Conservation (phyloP, 2,888 invertebrate genomes). For the Scaptomyza parva region DNA sequence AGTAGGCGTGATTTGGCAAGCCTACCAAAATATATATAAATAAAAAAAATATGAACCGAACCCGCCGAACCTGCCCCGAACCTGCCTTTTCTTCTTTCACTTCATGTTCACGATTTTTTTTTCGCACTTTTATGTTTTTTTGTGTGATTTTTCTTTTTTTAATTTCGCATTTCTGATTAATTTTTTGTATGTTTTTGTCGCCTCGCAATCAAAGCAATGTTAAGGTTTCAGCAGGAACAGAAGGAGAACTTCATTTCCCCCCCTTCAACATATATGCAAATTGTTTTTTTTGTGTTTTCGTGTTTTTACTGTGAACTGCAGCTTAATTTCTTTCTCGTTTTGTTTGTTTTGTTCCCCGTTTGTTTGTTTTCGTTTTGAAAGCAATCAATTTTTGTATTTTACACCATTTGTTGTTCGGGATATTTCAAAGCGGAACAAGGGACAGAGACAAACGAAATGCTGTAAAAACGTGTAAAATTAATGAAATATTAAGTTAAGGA, state of each 20-base stretch:
- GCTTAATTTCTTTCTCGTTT: constrained; percentile 7
- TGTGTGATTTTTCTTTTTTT: constrained; percentile 15
- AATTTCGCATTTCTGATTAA: constrained; percentile 29
- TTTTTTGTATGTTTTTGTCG: constrained; percentile 21
- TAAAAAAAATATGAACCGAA: no score
- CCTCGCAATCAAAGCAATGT: constrained; percentile 33
- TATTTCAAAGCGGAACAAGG: constrained; percentile 7
- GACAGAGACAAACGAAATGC: not conserved
- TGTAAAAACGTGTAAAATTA: no score
- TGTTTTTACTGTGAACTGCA: constrained; percentile 13
- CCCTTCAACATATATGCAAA: constrained; percentile 1
- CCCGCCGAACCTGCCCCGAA: constrained; percentile 7
- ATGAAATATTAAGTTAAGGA: no score
- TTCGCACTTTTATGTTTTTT: not conserved
- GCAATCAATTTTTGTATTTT: constrained; percentile 36
- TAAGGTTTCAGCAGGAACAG: not conserved
- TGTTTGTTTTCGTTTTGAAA: constrained; percentile 8
- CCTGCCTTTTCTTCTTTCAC: constrained; percentile 7
- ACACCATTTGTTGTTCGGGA: constrained; percentile 21
- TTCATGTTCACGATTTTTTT: not conserved
- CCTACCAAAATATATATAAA: no score
- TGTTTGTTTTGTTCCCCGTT: constrained; percentile 1
- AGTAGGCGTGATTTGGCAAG: constrained; percentile 46
- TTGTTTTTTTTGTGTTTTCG: constrained; percentile 15
- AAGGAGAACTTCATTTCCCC: constrained; percentile 5